phyloP scores from a whole-genome alignment of 2,797 vertebrate genomes.

The Tolypeutes matacus region DNA sequence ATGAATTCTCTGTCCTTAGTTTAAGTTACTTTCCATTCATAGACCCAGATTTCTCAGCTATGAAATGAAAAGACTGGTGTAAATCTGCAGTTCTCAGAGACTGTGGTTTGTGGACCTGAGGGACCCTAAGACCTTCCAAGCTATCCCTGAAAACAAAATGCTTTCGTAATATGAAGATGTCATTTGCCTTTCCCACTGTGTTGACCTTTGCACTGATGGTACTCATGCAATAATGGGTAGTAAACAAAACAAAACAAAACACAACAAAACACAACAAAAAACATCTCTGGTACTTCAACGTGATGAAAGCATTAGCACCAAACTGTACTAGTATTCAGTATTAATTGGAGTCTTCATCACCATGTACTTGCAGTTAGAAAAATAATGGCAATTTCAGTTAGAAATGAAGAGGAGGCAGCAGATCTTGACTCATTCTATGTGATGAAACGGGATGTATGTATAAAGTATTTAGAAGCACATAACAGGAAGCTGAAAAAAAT shows the following conservation, averaged over 20 bases:
- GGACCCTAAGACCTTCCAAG: background rate
- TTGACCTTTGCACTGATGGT: background rate
- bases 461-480: background rate
- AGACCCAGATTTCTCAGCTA: constrained; percentile 28
- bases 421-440: background rate
- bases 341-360: background rate
- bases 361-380: background rate
- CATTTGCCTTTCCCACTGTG: background rate
- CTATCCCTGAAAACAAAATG: background rate
- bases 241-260: too few relatives aligned
- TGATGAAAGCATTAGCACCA: background rate
- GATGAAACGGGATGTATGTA: background rate
- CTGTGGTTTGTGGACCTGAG: background rate
- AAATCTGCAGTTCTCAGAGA: background rate
- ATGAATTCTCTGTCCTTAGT: background rate
- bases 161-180: background rate
- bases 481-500: background rate
- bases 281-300: too few relatives aligned
- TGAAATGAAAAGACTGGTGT: background rate
- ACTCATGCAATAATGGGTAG: background rate
- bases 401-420: too few relatives aligned
- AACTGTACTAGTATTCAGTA: too few relatives aligned
- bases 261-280: too few relatives aligned
- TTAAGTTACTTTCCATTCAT: background rate
- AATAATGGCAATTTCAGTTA: background rate